A percentile compares a stretch with the other conserved stretches of the same genome.
Conservation (phyloP, 2,113 vertebrate species). For the Naja naja region DNA sequence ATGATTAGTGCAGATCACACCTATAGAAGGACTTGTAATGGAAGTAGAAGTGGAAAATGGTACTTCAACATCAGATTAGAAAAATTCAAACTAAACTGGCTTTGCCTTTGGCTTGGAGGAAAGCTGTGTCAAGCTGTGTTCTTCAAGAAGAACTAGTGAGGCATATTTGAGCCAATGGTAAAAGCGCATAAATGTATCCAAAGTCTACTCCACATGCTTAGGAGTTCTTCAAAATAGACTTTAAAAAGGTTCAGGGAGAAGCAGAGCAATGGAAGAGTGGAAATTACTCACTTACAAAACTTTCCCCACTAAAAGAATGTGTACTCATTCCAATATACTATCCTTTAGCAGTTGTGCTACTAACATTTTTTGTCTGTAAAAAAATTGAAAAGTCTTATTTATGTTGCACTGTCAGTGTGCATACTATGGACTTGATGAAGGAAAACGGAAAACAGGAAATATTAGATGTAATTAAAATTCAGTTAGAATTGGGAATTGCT, state of each 20-base stretch:
- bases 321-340: background rate
- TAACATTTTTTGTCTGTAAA: background rate
- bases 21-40: background rate
- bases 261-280: background rate
- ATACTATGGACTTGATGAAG: background rate
- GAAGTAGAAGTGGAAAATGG: background rate
- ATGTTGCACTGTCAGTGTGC: background rate
- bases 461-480: background rate
- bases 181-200: background rate
- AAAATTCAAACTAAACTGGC: background rate
- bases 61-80: background rate
- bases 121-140: background rate
- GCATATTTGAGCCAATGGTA: background rate
- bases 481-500: background rate
- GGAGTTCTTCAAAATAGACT: background rate
- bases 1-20: background rate
- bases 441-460: background rate
- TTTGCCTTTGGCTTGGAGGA: background rate
- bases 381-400: background rate
- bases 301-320: background rate
- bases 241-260: background rate
- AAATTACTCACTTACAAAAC: background rate
- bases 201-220: background rate
- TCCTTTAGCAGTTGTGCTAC: background rate
- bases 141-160: background rate